Evolutionary conservation across 2,797 vertebrate species (phyloP).

Genomic region (Parauchenoglanis ngamensis): DNA sequence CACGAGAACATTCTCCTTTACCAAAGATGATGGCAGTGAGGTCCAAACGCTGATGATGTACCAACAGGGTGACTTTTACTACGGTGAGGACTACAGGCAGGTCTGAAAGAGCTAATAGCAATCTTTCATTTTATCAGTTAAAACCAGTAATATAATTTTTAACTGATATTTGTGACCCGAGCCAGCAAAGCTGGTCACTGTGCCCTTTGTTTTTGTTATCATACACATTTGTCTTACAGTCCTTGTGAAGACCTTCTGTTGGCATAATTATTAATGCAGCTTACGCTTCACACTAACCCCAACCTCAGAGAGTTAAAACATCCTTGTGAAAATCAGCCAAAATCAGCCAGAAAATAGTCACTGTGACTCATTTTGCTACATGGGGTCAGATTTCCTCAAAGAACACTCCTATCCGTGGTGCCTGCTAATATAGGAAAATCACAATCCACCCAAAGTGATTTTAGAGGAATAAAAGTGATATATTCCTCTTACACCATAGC

Average conservation of each 20-base stretch:
- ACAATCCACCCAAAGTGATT: neutral
- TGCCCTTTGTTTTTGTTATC: too few species aligned
- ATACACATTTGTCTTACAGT: too few species aligned
- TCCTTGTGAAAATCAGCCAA: too few species aligned
- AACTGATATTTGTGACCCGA: too few species aligned
- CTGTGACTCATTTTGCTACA: too few species aligned
- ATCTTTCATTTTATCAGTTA: neutral
- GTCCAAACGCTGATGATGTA: constrained; percentile 99
- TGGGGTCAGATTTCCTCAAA: neutral
- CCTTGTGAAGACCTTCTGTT: too few species aligned
- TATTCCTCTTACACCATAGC: neutral
- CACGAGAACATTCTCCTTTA: constrained; percentile 96
- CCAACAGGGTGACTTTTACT: constrained; percentile 98
- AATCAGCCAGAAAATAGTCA: too few species aligned
- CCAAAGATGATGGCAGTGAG: constrained; percentile 94
- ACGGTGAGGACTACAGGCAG: constrained; percentile 74
- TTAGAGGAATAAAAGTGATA: neutral
- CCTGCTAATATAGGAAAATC: neutral
- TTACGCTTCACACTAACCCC: too few species aligned
- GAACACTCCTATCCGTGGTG: neutral
- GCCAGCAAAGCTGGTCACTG: too few species aligned
- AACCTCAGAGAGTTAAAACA: too few species aligned
- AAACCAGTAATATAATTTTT: neutral
- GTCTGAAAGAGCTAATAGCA: neutral
- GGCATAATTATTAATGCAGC: too few species aligned